phyloP scores from a whole-genome alignment of 2,888 invertebrate species.

The Alviniconcha strummeri region DNA sequence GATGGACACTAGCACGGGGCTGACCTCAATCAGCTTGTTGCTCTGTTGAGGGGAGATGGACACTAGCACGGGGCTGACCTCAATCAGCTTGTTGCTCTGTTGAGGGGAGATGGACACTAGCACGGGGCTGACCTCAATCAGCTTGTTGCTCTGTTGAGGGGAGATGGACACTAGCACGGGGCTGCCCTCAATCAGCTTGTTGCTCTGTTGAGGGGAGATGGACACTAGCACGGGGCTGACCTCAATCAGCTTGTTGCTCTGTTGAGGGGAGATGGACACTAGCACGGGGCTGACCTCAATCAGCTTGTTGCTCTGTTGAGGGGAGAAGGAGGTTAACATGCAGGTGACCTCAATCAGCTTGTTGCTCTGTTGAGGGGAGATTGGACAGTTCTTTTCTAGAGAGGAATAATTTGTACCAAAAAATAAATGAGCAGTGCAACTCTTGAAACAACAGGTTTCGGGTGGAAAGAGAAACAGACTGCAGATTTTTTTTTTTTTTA shows the following conservation, averaged over 20 bases:
- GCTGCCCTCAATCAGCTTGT: constrained; percentile 88
- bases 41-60: neutral
- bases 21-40: neutral
- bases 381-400: constrained; percentile 43
- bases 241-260: constrained; percentile 84
- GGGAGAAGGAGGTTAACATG: neutral
- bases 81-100: constrained; percentile 80
- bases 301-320: neutral
- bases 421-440: no score
- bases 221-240: constrained; percentile 90
- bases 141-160: neutral
- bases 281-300: constrained; percentile 84
- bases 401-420: neutral
- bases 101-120: neutral
- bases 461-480: no score
- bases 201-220: constrained; percentile 31
- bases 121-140: neutral
- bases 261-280: no score
- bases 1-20: no score
- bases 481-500: no score
- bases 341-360: constrained; percentile 92
- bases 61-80: constrained; percentile 83
- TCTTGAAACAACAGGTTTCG: no score
- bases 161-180: constrained; percentile 78
- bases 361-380: constrained; percentile 53